These are phyloP conservation scores for Nycticebus coucang DNA, from an alignment of 2,113 vertebrate genomes.

Conservation along the genomic window DNA sequence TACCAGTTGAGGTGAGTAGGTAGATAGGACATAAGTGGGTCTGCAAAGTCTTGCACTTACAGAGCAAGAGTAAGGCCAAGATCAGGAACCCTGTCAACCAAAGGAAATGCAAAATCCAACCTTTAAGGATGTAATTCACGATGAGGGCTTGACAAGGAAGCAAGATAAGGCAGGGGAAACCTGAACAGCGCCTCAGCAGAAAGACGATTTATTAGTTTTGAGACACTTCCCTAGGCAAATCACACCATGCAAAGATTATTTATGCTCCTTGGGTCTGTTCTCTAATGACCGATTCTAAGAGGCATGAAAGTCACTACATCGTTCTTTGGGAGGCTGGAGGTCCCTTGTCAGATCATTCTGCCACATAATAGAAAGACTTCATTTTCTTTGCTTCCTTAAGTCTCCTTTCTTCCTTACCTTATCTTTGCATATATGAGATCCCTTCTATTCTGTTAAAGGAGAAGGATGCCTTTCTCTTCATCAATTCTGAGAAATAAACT, in stretches of 20 bases:
- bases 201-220: neutral
- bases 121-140: conserved; percentile 3
- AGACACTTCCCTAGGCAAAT: neutral
- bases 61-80: neutral
- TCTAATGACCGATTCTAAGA: neutral
- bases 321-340: conserved; percentile 8
- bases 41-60: neutral
- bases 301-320: neutral
- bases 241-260: conserved; percentile 5
- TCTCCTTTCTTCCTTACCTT: conserved; percentile 21
- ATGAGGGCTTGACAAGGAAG: neutral
- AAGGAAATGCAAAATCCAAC: conserved; percentile 17
- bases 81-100: neutral
- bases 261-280: neutral
- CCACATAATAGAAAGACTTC: conserved; percentile 7
- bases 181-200: neutral
- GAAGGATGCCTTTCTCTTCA: conserved; percentile 19
- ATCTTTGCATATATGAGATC: neutral
- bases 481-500: conserved; percentile 33
- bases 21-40: neutral
- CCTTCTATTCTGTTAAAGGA: conserved; percentile 11
- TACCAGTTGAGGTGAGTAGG: neutral
- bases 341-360: conserved; percentile 10
- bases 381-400: conserved; percentile 32
- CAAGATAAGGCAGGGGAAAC: neutral